A percentile compares a stretch with the other conserved stretches of the same genome.
phyloP scores from a whole-genome alignment of 1,140 invertebrate species.

The Drosophila cardini region DNA sequence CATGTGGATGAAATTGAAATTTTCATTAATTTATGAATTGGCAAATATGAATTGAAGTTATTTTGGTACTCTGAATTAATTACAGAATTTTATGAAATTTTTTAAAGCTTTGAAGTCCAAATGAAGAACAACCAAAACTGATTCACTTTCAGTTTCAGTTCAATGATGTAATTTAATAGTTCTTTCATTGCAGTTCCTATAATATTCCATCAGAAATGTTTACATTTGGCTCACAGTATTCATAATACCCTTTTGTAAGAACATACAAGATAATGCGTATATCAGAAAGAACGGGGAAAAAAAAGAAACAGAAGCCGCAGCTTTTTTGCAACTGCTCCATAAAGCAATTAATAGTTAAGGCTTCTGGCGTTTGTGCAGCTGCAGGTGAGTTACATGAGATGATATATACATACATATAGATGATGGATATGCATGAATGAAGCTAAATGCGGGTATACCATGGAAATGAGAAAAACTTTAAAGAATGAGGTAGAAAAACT shows the following conservation, averaged over 20 bases:
- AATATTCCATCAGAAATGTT: too few relatives aligned
- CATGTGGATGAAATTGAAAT: too few relatives aligned
- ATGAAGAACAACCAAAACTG: too few relatives aligned
- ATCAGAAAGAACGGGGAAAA: constrained; percentile 13
- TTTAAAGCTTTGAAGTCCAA: too few relatives aligned
- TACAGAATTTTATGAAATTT: too few relatives aligned
- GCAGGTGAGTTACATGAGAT: constrained; percentile 51
- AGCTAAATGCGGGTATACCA: constrained; percentile 36
- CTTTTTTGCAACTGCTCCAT: constrained; percentile 36
- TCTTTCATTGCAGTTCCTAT: too few relatives aligned
- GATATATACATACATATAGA: constrained; percentile 18
- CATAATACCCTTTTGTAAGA: constrained; percentile 1
- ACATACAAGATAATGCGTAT: constrained; percentile 37
- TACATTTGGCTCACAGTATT: background rate
- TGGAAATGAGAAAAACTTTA: constrained; percentile 2
- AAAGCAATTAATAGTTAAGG: constrained; percentile 56
- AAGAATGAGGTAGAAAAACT: constrained; percentile 4
- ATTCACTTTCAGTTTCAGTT: background rate
- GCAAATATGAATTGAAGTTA: too few relatives aligned
- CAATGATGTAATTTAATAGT: too few relatives aligned
- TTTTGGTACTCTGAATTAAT: too few relatives aligned
- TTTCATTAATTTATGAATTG: too few relatives aligned
- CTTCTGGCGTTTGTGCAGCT: constrained; percentile 49
- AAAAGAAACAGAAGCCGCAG: constrained; percentile 26
- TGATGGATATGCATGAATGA: constrained; percentile 40